phyloP scores from a whole-genome alignment of 2,797 vertebrate genomes.

The Smutsia gigantea region DNA sequence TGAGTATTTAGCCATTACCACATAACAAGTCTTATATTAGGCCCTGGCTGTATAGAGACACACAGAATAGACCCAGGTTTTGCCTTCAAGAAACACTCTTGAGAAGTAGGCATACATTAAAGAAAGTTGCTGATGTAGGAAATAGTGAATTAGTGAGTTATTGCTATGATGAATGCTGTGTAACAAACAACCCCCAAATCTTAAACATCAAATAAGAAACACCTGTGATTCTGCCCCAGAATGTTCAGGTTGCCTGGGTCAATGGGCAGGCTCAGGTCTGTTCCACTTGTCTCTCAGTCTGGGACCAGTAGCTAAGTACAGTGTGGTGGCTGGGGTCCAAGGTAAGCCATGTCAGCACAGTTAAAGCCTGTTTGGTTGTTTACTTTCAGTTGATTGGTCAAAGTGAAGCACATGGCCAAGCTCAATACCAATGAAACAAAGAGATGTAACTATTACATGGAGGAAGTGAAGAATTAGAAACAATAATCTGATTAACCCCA shows the following conservation, averaged over 20 bases:
- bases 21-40: neutral
- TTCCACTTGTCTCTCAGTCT: neutral
- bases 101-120: neutral
- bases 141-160: neutral
- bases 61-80: neutral
- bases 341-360: neutral
- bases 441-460: neutral
- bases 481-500: neutral
- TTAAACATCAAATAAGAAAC: neutral
- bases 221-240: neutral
- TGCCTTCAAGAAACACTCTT: neutral
- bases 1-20: neutral
- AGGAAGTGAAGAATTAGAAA: neutral
- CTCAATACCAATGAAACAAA: neutral
- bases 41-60: neutral
- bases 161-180: neutral
- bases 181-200: neutral
- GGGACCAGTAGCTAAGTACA: neutral
- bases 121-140: neutral
- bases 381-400: neutral
- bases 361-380: neutral
- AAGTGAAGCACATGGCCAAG: neutral
- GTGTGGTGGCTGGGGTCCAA: neutral
- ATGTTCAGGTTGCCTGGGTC: neutral
- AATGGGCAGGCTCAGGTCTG: neutral